These are phyloP conservation scores for Leptoclinus maculatus DNA, from an alignment of 2,797 vertebrate genomes.

Conservation along the genomic window DNA sequence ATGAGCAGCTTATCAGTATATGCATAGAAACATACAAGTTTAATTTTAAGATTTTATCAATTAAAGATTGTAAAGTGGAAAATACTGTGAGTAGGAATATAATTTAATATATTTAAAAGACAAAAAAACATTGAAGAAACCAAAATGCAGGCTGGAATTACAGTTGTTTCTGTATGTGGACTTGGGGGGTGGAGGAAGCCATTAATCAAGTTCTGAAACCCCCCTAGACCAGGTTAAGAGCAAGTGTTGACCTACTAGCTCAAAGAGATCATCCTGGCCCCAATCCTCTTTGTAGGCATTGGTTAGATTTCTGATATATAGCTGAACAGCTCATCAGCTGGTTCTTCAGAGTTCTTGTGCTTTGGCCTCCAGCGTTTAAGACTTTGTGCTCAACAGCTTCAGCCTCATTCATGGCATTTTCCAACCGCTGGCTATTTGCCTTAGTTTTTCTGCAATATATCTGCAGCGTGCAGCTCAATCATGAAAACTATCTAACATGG, in stretches of 20 bases:
- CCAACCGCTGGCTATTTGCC: not conserved
- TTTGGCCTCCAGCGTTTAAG: not conserved
- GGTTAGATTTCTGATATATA: not conserved
- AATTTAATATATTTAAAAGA: not conserved
- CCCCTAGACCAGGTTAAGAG: not conserved
- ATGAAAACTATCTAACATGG: not conserved
- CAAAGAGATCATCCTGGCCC: not conserved
- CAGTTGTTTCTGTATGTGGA: too few relatives aligned
- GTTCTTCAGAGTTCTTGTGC: not conserved
- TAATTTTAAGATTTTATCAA: not conserved
- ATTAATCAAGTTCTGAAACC: not conserved
- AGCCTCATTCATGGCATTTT: not conserved
- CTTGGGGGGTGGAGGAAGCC: not conserved
- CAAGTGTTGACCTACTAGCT: not conserved
- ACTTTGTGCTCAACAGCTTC: not conserved
- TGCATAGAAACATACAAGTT: not conserved
- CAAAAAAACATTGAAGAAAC: not conserved
- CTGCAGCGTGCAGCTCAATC: not conserved
- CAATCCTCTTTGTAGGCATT: slow-evolving; percentile 3
- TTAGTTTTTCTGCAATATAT: not conserved
- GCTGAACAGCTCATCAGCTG: not conserved
- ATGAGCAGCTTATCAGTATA: not conserved
- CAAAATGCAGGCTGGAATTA: too few relatives aligned
- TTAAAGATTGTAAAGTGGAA: not conserved
- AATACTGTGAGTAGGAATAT: not conserved